Base-by-base conservation (phyloP, 2,113 vertebrate species). In the Gnathonemus longibarbis region DNA sequence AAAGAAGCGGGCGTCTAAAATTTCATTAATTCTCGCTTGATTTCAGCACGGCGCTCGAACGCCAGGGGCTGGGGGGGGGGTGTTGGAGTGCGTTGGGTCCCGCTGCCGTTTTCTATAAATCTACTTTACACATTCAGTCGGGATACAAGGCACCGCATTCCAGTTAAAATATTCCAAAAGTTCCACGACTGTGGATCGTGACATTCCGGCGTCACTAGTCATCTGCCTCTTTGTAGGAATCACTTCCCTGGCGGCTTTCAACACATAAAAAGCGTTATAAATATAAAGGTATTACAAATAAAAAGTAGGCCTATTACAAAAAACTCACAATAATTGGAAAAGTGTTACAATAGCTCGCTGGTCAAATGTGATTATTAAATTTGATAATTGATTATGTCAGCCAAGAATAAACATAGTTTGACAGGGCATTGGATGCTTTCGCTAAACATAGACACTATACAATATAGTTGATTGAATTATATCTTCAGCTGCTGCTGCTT, bases 1-100 rank as follows among this genome's bases (percentile, higher is more conserved):
- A 84, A 45, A 84, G 83, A 19, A 84, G 83, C 83, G 45, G n/a
- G 83, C 35, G 42, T 84, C 83, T 84, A 80, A 80, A 70, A 80
- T 80, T 80, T 80, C 74, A 80, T 80, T 80, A 80, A 80, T 80
- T 80, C 74, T 80, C 35, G 74, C 74, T 17, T 39, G 74, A 80
- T 80, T 80, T 80, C 74, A 80, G n/a, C 74, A 8, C 31, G 15
- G 74, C 35, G 35, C 74, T 39, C 74, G 31, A 39, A 80, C 35
- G 74, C 35, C 31, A 31, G 62, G 62, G 62, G 62, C 10, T 27
- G 27, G n/a, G 58, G 53, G 35, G 35, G 39, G 39, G 2, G 39
- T 70, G 58, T 66, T 1, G 58, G 58, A 66, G 53, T 21, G 56
- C 56, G 56, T 62, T 62, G 62, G 62, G 62, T 27, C 62, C 62